A percentile compares a stretch with the other conserved stretches of the same genome.
Conservation (phyloP, 2,113 vertebrate species). For the Megatriorchis doriae region DNA sequence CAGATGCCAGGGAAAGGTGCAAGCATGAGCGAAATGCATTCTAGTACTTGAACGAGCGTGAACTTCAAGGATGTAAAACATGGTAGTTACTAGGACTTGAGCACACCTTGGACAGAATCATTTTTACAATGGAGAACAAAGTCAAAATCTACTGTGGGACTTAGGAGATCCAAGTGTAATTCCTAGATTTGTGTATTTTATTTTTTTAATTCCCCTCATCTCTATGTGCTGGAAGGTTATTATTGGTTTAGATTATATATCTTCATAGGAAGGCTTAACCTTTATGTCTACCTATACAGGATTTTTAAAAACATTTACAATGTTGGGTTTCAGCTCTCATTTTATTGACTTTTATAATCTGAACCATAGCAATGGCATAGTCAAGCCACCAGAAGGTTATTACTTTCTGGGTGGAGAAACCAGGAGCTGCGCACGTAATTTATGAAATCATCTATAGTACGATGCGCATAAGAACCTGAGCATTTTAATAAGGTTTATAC, state of each 20-base stretch:
- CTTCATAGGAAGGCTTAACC: background rate
- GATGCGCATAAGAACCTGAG: background rate
- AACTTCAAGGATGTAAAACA: background rate
- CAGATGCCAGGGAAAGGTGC: background rate
- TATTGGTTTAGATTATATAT: background rate
- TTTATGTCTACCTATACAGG: background rate
- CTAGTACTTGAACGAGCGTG: background rate
- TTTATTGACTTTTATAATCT: background rate
- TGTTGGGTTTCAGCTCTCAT: background rate
- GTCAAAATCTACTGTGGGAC: background rate
- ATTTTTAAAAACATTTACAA: background rate
- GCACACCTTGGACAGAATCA: background rate
- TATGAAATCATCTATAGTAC: background rate
- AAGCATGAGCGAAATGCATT: background rate
- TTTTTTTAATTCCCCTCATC: background rate
- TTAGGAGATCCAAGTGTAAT: background rate
- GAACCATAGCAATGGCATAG: background rate
- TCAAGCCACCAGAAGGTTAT: background rate
- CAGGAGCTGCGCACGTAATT: background rate
- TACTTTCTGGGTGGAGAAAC: background rate
- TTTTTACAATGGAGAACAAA: background rate
- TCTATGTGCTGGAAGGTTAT: background rate
- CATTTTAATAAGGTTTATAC: background rate
- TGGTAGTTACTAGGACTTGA: background rate
- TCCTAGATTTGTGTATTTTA: background rate